Base-by-base conservation (phyloP, 2,888 invertebrate species). In the Drosophila affinis region DNA sequence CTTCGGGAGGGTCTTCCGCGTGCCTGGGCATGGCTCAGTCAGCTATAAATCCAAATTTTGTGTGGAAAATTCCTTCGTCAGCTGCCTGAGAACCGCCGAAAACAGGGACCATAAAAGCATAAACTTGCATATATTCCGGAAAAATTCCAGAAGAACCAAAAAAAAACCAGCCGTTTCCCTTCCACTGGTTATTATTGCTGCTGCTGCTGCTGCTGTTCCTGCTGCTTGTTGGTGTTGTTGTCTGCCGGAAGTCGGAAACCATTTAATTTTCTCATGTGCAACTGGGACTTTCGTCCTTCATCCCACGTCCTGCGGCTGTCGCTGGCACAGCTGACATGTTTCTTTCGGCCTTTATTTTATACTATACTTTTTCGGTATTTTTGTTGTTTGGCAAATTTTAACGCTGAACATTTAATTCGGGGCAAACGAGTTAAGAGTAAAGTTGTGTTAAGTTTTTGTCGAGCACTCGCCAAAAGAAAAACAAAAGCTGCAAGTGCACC, bases 381-480 rank as follows among this genome's bases (percentile, higher is more conserved):
- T 73, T 76, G 72, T 72, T 67, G 75, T 55, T 75, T 63, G 76
- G 69, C 68, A 87, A 77, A 77, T 82, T 85, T 85, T 82, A 78
- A 76, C 81, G 64, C 72, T 51, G 58, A 81, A 84, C 86, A 82
- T 87, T 85, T 85, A 85, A 85, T 85, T 85, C 83, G 77, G 14
- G 72, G 83, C 88, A 87, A 87, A 85, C 86, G 84, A 86, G 88
- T 86, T 87, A 82, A 85, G 76, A 87, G 86, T 82, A 83, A 82
- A 85, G 88, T 85, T 85, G 86, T 87, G 88, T 81, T 78, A 87
- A 87, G 88, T 84, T 85, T 82, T 72, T 74, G 65, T 76, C 77
- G 73, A 68, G 75, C 67, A 70, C 62, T 65, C 73, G 65, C 68
- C 62, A 65, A 75, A 72, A 83, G 82, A 77, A 83, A 83, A 83